Base-by-base conservation (phyloP, 2,113 vertebrate genomes). In the Tetraodon nigroviridis region DNA sequence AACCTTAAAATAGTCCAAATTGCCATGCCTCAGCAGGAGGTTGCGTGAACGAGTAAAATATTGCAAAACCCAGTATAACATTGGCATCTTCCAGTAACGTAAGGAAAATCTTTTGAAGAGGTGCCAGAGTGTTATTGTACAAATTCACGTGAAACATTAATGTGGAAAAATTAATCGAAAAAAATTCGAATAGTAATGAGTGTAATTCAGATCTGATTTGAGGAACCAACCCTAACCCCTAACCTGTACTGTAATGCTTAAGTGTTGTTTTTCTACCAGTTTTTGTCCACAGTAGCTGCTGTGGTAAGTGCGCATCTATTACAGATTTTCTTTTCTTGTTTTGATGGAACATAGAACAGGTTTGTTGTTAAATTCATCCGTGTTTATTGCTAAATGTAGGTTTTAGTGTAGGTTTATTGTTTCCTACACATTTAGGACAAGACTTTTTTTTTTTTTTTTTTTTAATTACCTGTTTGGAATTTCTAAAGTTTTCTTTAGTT, bases 221-320 rank as follows among this genome's bases (percentile, higher is more conserved):
- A 15, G 17, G 42, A 16, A 44, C 17, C 16, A 17, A n/a, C n/a
- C n/a, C n/a, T n/a, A n/a, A 44, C 15, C 42, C 15, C 42, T 17
- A 5, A 44, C 12, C 5, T 17, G 13, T 14, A 17, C 14, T 44
- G 42, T 44, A 16, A 17, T 44, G 14, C 42, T 44, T 44, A 44
- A 17, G 42, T 44, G 16, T 44, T 44, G 16, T 44, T 14, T 44
- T 44, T 17, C 16, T 44, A 44, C 10, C 42, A 16, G 42, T 44
- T 14, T 44, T 44, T 14, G 32, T 59, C 73, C 29, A 69, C 18
- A 52, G 50, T 74, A 40, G 21, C 67, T 71, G 55, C 59, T 55
- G 40, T 61, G 81, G 83, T 84, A 87, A 83, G 78, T 86, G 54
- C 52, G 47, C 5, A 42, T 73, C 72, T 64, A 52, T 71, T 78